These are phyloP conservation scores for Acrocyrtus sp. DNA, from an alignment of 2,888 invertebrate species.

Conservation along the genomic window DNA sequence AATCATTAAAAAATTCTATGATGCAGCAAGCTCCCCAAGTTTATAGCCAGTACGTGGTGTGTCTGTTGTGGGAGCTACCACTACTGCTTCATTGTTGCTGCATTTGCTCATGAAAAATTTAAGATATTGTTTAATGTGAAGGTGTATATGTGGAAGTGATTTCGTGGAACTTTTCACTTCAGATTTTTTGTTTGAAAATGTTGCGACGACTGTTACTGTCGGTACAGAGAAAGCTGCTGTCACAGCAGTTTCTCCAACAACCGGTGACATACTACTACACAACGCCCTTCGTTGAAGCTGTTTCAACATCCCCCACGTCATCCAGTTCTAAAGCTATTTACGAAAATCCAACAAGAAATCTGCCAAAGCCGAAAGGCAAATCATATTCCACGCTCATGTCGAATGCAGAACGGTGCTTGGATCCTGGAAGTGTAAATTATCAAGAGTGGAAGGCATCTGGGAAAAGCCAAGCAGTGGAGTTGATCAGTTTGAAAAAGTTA, in stretches of 20 bases:
- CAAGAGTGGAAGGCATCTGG: conserved; percentile 28
- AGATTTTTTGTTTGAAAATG: conserved; percentile 11
- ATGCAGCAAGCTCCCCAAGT: conserved; percentile 8
- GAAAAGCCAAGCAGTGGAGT: conserved; percentile 30
- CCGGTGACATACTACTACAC: conserved; percentile 44
- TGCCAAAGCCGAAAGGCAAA: conserved; percentile 44
- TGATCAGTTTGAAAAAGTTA: conserved; percentile 45
- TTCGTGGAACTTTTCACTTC: no score
- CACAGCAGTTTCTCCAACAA: conserved; percentile 32
- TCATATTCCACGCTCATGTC: conserved; percentile 42
- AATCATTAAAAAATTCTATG: conserved; percentile 16
- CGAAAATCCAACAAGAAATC: conserved; percentile 31
- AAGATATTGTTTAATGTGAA: neutral
- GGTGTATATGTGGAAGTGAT: neutral
- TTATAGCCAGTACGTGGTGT: neutral
- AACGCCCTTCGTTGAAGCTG: conserved; percentile 30
- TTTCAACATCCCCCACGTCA: conserved; percentile 9
- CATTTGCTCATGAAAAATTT: neutral
- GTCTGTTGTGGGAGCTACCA: neutral
- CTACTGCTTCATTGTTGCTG: neutral
- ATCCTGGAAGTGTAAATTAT: conserved; percentile 26
- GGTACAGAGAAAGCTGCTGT: conserved; percentile 31
- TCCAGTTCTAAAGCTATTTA: conserved; percentile 29
- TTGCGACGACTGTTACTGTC: conserved; percentile 32
- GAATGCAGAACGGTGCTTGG: conserved; percentile 32